Base-by-base conservation (phyloP, 2,113 vertebrate genomes). In the Semnornis frantzii region DNA sequence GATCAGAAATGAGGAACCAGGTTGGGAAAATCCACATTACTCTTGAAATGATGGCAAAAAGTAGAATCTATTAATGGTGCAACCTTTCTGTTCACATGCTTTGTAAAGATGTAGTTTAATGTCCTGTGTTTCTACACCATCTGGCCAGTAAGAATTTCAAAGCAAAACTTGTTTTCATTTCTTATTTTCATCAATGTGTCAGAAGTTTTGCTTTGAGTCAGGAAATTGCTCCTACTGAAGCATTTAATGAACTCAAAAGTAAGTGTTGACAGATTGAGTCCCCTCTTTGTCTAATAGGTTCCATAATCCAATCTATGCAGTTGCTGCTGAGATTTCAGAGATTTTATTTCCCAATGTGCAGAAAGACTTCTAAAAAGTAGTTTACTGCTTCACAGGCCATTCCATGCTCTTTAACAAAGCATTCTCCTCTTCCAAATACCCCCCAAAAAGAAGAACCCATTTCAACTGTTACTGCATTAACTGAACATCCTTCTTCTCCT, bases 1-100 rank as follows among this genome's bases (percentile, higher is more conserved):
- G 69, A 70, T 96, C 58, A n/a, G 30, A 91, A 92, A 64, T 59
- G 7, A 89, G 77, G 88, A 82, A 57, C 57, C 74, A 73, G 1
- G 4, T 74, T 90, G 92, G 39, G 72, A 96, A 96, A 95, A 93
- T 86, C 81, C 15, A 78, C 60, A 85, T 91, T 74, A 60, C 42
- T 79, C n/a, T 76, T 70, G 39, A 91, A 92, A 74, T 54, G 28
- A 42, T 39, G 23, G 72, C 57, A 3, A 74, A 76, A 95, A 94
- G 55, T 52, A 83, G 82, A 95, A 88, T 92, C 73, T 39, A 64
- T 75, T 95, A 94, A 82, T 85, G 37, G 79, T 65, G 24, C 68
- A 91, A 92, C 93, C 54, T 76, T 94, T 85, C 87, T 90, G 68
- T 86, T 86, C 75, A 73, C 15, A 2, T 59, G 78, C 90, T 89